A percentile compares a stretch with the other conserved stretches of the same genome.
Conservation (phyloP, 2,888 invertebrate genomes). For the Zootermopsis nevadensis region DNA sequence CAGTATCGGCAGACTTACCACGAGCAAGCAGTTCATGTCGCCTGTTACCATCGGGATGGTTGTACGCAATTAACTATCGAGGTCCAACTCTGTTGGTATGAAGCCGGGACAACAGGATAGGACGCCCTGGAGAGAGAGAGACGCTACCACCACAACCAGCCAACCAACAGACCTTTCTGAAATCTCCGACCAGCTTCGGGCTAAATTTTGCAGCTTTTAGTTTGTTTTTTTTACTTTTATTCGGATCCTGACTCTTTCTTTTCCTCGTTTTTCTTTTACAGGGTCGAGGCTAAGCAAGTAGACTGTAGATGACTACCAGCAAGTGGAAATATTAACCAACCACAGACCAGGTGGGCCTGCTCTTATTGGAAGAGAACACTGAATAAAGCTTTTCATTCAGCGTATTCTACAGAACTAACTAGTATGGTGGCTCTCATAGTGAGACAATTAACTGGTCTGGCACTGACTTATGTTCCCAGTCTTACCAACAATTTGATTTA, state of each 20-base stretch:
- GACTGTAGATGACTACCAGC: not conserved
- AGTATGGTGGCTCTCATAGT: not conserved
- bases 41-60: not conserved
- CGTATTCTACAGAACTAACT: not conserved
- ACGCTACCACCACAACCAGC: not conserved
- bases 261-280: not conserved
- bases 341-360: not conserved
- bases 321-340: not conserved
- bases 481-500: not conserved
- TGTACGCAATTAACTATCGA: not conserved
- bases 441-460: not conserved
- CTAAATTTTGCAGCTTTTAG: slow-evolving; percentile 7
- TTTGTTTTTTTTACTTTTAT: not conserved
- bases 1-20: not conserved
- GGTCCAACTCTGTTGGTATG: not conserved
- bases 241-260: not conserved
- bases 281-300: not conserved
- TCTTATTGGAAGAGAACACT: no score
- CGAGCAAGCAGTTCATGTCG: not conserved
- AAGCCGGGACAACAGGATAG: not conserved
- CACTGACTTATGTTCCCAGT: not conserved
- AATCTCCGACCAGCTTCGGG: not conserved
- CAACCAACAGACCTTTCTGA: not conserved
- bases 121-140: not conserved
- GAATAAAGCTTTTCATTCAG: no score